Evolutionary conservation across 2,797 vertebrate genomes (phyloP), one percentile per base, ranked within the genome.

Genomic region (Brachyalestes nurse): DNA sequence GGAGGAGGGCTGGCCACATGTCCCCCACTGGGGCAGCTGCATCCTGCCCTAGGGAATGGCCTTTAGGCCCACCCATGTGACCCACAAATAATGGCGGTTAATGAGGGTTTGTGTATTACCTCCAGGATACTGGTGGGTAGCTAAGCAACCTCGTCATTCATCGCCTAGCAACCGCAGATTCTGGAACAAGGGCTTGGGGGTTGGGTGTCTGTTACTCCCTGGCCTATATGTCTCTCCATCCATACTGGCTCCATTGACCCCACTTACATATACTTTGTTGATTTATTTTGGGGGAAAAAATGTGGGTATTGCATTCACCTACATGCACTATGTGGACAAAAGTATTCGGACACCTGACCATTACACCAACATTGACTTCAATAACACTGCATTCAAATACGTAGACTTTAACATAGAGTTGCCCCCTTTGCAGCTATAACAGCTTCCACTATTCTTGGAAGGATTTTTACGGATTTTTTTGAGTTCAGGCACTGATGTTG

Each of bases 91-190:
- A 91, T 92, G 88, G 89, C 81, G 6, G 85, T 88, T 87, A 87
- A 76, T 92, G 88, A 86, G 84, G 82, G 65, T 82, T 83, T 84
- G 80, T 84, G 80, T 84, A 81, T 80, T 79, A 84, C 83, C 77
- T 84, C 84, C 79, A 77, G 80, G 88, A 88, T 86, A 86, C 90
- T 77, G 5, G 82, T 77, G 74, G 70, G 93, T 93, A 87, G 90
- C 93, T 83, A 89, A 87, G 93, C 93, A 94, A 94, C 93, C 76
- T 75, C 38, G 49, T 86, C 84, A 88, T 93, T 93, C 92, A 92
- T 91, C 85, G 82, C 92, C 85, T 90, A 92, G 91, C 90, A 92
- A 92, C 90, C 60, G 80, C 67, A 81, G 87, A 85, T 83, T 84
- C 85, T 83, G 60, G 86, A 87, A 87, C 86, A 82, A 80, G 83